phyloP scores from a whole-genome alignment of 2,113 vertebrate genomes.

The Nibea coibor region DNA sequence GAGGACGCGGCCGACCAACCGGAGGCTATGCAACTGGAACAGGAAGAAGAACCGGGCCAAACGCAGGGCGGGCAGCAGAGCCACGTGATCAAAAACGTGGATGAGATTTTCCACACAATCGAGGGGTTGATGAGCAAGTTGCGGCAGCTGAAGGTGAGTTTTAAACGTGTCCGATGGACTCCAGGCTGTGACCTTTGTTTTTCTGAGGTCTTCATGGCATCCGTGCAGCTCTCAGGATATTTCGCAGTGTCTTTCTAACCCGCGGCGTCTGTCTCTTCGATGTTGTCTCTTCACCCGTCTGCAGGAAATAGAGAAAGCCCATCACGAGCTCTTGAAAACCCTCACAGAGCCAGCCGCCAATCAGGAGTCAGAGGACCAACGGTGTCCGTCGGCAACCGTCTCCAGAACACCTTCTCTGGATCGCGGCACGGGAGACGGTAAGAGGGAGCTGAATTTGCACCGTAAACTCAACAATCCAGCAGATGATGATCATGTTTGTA shows the following conservation, averaged over 20 bases:
- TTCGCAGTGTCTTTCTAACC: not conserved
- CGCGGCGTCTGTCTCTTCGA: not conserved
- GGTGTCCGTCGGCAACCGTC: slow-evolving; percentile 55
- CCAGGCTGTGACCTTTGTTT: too few species aligned
- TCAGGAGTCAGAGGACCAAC: slow-evolving; percentile 62
- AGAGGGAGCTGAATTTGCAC: not conserved
- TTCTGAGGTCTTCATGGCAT: too few species aligned
- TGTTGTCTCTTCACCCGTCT: not conserved
- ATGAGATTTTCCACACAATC: slow-evolving; percentile 83
- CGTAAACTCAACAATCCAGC: not conserved
- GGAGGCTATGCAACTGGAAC: slow-evolving; percentile 27
- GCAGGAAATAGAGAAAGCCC: slow-evolving; percentile 83
- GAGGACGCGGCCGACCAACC: slow-evolving; percentile 23
- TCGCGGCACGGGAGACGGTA: slow-evolving; percentile 75
- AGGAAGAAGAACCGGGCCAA: slow-evolving; percentile 36
- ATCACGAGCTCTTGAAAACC: slow-evolving; percentile 76
- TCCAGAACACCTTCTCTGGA: slow-evolving; percentile 74
- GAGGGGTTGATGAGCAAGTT: slow-evolving; percentile 82
- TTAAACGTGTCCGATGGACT: not conserved
- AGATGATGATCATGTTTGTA: too few species aligned
- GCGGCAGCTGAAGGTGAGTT: slow-evolving; percentile 77
- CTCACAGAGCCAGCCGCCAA: slow-evolving; percentile 51
- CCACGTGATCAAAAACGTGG: slow-evolving; percentile 78
- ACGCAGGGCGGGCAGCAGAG: slow-evolving; percentile 42
- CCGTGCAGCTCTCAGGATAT: not conserved